Conservation (phyloP, 2,113 vertebrate species). For the Vombatus ursinus region DNA sequence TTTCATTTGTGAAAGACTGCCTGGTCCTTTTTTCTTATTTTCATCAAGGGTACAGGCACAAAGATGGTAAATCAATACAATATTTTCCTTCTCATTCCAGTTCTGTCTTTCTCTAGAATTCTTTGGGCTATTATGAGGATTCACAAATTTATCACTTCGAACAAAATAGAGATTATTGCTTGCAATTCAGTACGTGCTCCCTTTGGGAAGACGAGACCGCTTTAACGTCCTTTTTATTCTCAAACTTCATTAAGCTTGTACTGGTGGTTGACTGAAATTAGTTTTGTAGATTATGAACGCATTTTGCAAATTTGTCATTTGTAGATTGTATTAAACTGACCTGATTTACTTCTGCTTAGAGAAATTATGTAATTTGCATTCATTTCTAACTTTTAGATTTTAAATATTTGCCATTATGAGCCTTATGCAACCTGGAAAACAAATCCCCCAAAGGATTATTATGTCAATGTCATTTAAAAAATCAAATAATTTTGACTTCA, state of each 20-base stretch:
- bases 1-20: neutral
- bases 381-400: slow-evolving; percentile 53
- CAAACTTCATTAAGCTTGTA: slow-evolving; percentile 66
- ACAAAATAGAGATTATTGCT: slow-evolving; percentile 51
- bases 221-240: slow-evolving; percentile 64
- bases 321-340: slow-evolving; percentile 58
- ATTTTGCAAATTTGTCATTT: slow-evolving; percentile 59
- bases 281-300: slow-evolving; percentile 52
- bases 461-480: slow-evolving; percentile 8
- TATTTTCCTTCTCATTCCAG: slow-evolving; percentile 37
- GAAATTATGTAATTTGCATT: slow-evolving; percentile 50
- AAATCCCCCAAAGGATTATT: slow-evolving; percentile 45
- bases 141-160: slow-evolving; percentile 62
- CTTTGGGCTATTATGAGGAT: slow-evolving; percentile 53
- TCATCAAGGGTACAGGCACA: neutral
- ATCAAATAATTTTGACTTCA: neutral
- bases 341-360: slow-evolving; percentile 63
- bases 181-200: slow-evolving; percentile 61
- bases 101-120: slow-evolving; percentile 41
- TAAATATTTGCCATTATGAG: slow-evolving; percentile 56
- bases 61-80: neutral
- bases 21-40: neutral
- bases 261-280: slow-evolving; percentile 55
- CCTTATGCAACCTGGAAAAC: neutral
- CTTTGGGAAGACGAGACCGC: slow-evolving; percentile 50